A percentile compares a stretch with the other conserved stretches of the same genome.
Conservation (phyloP, 2,888 invertebrate species). For the Punctoribates punctum region DNA sequence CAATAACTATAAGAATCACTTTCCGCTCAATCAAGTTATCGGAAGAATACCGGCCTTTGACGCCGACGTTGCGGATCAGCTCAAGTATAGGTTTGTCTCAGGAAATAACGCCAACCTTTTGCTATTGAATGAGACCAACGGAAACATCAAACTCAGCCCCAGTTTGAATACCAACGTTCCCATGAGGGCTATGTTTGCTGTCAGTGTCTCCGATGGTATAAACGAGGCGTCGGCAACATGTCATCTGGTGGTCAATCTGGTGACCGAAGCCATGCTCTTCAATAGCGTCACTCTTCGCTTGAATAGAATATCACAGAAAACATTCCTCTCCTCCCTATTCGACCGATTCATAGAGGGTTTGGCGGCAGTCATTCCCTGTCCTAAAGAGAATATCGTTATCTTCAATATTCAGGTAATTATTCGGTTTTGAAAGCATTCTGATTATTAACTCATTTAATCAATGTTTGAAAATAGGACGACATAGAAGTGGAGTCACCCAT, state of each 20-base stretch:
- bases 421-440: not conserved
- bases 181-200: constrained; percentile 85
- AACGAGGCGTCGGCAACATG: constrained; percentile 90
- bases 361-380: constrained; percentile 85
- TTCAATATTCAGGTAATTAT: constrained; percentile 73
- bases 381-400: constrained; percentile 83
- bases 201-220: constrained; percentile 86
- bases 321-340: constrained; percentile 75
- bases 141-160: constrained; percentile 80
- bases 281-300: constrained; percentile 89
- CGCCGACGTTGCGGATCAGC: constrained; percentile 84
- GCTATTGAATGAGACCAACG: constrained; percentile 73
- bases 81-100: constrained; percentile 75
- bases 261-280: constrained; percentile 88
- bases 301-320: constrained; percentile 87
- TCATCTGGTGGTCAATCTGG: constrained; percentile 80
- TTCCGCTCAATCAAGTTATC: constrained; percentile 80
- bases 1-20: constrained; percentile 90
- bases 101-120: constrained; percentile 91
- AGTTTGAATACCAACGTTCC: constrained; percentile 93
- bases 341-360: constrained; percentile 84
- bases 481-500: constrained; percentile 59
- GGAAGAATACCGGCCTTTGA: constrained; percentile 89
- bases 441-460: not conserved
- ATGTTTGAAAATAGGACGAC: constrained; percentile 28